Evolutionary conservation across 2,888 invertebrate species (phyloP), one percentile per base, ranked within the genome.

Genomic region (Apotomis turbidana): DNA sequence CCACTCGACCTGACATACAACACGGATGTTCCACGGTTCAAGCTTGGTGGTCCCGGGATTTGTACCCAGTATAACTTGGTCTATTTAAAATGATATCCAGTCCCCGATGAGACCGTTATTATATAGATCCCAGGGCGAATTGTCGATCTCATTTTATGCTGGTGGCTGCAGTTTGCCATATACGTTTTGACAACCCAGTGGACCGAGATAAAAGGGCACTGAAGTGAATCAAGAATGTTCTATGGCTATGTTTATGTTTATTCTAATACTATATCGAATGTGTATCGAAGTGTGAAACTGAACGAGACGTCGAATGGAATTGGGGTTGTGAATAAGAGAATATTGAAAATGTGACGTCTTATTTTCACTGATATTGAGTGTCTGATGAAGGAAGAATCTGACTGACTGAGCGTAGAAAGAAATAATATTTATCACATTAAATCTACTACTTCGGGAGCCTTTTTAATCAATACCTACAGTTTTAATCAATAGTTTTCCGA

Each of bases 101-200:
- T 44, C 61, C 52, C 72, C 52, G 15, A 12, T 63, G 10, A 12
- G 62, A 13, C 52, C 36, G 46, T 54, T 9, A 63, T 59, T 62
- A 41, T 49, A 57, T 15, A 59, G n/a, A 27, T 44, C 46, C 59
- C 36, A 44, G 54, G 38, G 58, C 13, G 58, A 52, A 36, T 5
- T 13, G 62, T 54, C 44, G 27, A 63, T 68, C 12, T 68, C 59
- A 58, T n/a, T 58, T 46, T 68, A 63, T 15, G n/a, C 55, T 72
- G 59, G 72, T n/a, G 12, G 46, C 27, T 54, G 51, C 55, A 62
- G 67, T 62, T 71, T 63, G 72, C 72, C 62, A 63, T 72, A 72
- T 72, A 68, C 68, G 77, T 80, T 80, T 79, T 75, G 78, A 78
- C 79, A 79, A 81, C 73, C 79, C 82, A 81, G 36, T 81, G 81